phyloP scores from a whole-genome alignment of 2,797 vertebrate genomes.

The Cuculus canorus region DNA sequence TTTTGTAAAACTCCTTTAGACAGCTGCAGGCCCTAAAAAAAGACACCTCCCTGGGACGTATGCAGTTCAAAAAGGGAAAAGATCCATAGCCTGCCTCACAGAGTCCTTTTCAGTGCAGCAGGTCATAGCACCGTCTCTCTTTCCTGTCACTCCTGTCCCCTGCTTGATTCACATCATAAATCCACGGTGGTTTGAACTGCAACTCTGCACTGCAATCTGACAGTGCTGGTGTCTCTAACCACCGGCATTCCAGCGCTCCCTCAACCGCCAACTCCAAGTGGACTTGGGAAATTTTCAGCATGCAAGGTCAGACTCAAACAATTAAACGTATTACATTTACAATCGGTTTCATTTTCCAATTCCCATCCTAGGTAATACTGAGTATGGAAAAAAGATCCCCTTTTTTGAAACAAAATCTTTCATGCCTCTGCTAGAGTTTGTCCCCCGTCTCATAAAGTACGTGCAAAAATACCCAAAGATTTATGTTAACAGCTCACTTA shows the following conservation, averaged over 20 bases:
- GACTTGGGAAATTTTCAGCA: neutral
- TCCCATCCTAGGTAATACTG: neutral
- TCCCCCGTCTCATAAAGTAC: neutral
- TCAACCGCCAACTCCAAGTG: neutral
- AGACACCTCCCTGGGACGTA: slow-evolving; percentile 32
- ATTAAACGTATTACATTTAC: neutral
- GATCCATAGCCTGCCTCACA: slow-evolving; percentile 31
- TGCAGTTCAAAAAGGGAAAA: neutral
- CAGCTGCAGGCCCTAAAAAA: neutral
- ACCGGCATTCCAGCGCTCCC: neutral
- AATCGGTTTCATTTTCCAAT: neutral
- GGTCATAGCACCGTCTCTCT: slow-evolving; percentile 48
- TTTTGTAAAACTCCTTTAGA: neutral
- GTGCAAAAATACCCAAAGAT: neutral
- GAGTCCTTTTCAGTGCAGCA: slow-evolving; percentile 24
- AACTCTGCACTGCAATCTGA: neutral
- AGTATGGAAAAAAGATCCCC: neutral
- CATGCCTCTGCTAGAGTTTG: neutral
- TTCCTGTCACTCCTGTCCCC: slow-evolving; percentile 44
- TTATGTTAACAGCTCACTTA: neutral
- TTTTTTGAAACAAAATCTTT: neutral
- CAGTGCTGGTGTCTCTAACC: neutral
- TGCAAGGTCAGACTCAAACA: neutral
- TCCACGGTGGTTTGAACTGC: slow-evolving; percentile 13
- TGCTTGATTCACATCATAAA: slow-evolving; percentile 40